Base-by-base conservation (phyloP, 2,888 invertebrate genomes). In the Didymodactylos carnosus region DNA sequence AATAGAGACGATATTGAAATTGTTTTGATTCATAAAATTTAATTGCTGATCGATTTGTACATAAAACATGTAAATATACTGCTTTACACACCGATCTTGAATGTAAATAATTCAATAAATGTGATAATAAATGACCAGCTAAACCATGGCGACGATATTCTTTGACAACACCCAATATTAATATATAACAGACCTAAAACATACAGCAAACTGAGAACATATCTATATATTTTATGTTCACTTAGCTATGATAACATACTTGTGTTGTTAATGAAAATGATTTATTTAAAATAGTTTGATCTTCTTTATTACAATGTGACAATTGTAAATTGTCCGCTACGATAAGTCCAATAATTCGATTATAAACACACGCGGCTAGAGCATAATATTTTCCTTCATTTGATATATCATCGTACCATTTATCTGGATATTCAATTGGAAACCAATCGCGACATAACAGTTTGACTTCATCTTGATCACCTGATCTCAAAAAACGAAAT, bases 391-490 rank as follows among this genome's bases (percentile, higher is more conserved):
- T 84, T 75, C 90, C 88, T 80, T 90, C 90, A 71, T 91, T 89
- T 79, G 91, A 91, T 80, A 93, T 92, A 80, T 91, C 91, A 83
- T 91, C 88, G 83, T 92, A 95, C 94, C 95, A 95, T 53, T 29
- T n/a, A 6, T 40, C 46, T 6, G 79, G 80, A 79, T 78, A 94
- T 85, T 94, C 93, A 82, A 95, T 94, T 39, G 95, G 95, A 84
- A 95, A 95, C 94, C 94, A 95, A 84, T 94, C 93, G 85, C 91
- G 89, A 84, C 95, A 95, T 76, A 95, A 87, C 77, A 89, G 88
- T 81, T 91, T 88, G 41, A 95, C 92, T 87, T 92, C 92, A 78
- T 90, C 90, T 79, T 94, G 86, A 85, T 94, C 94, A 80, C 89
- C 88, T 77, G 93, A 93, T 84, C 91, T 90, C 79, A 94, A n/a